These are phyloP conservation scores for Cryptoprocta ferox DNA, from an alignment of 2,797 vertebrate species.

Conservation along the genomic window DNA sequence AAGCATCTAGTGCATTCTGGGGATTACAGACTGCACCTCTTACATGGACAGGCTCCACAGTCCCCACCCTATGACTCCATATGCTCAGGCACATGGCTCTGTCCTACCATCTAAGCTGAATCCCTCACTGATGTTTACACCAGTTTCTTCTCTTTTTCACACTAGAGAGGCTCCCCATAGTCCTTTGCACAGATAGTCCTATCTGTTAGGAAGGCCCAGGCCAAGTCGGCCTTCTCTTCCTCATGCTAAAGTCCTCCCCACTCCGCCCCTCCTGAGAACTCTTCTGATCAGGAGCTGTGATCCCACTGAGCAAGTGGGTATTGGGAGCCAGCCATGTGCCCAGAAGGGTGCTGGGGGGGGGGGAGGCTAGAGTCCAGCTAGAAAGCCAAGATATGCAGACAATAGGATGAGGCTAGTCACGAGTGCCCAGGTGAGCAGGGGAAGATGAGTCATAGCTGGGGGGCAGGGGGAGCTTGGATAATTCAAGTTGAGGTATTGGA, in stretches of 20 bases:
- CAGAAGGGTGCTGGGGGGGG: no score
- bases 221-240: neutral
- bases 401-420: neutral
- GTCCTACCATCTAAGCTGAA: neutral
- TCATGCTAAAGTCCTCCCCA: neutral
- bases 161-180: neutral
- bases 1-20: neutral
- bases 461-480: no score
- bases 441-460: neutral
- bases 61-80: neutral
- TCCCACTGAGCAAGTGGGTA: neutral
- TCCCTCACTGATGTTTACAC: neutral
- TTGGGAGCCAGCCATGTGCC: neutral
- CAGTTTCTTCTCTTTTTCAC: neutral
- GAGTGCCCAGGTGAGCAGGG: neutral
- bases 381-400: neutral
- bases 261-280: neutral
- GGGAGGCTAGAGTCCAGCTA: neutral
- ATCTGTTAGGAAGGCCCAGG: neutral
- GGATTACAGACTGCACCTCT: neutral
- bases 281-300: neutral
- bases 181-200: neutral
- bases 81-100: neutral
- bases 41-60: neutral
- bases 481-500: neutral